phyloP scores from a whole-genome alignment of 2,113 vertebrate species.

The Pomatorhinus ruficollis region DNA sequence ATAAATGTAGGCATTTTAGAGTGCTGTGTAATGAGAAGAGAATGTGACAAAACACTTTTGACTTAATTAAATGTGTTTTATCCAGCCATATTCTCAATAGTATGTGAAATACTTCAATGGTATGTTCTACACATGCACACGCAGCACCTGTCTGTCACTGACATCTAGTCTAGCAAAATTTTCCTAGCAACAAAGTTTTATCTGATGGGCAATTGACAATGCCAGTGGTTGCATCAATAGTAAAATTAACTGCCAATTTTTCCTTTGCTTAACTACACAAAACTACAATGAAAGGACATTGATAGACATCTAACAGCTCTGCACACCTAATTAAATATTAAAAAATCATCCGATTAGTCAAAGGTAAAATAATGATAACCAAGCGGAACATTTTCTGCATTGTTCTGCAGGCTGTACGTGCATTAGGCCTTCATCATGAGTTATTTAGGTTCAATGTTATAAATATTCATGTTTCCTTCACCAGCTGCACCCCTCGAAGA shows the following conservation, averaged over 20 bases:
- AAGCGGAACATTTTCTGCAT: not conserved
- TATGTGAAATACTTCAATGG: not conserved
- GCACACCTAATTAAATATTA: not conserved
- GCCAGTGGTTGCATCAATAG: not conserved
- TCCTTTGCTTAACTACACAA: not conserved
- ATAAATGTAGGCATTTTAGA: not conserved
- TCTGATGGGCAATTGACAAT: not conserved
- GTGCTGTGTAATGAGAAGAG: not conserved
- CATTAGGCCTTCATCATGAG: not conserved
- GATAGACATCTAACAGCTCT: not conserved
- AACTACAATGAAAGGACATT: not conserved
- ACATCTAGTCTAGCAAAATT: not conserved
- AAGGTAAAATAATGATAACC: not conserved
- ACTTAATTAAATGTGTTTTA: not conserved
- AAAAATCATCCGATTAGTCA: not conserved
- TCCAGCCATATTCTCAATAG: not conserved
- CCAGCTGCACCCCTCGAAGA: not conserved
- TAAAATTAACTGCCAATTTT: not conserved
- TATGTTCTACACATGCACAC: not conserved
- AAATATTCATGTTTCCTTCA: not conserved
- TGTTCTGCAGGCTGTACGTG: not conserved
- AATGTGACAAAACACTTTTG: not conserved
- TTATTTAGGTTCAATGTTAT: not conserved
- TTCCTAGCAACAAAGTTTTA: not conserved
- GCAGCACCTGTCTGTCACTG: not conserved